Evolutionary conservation across 2,113 vertebrate genomes (phyloP), one percentile per base, ranked within the genome.

Genomic region (Toxotes jaculatrix): DNA sequence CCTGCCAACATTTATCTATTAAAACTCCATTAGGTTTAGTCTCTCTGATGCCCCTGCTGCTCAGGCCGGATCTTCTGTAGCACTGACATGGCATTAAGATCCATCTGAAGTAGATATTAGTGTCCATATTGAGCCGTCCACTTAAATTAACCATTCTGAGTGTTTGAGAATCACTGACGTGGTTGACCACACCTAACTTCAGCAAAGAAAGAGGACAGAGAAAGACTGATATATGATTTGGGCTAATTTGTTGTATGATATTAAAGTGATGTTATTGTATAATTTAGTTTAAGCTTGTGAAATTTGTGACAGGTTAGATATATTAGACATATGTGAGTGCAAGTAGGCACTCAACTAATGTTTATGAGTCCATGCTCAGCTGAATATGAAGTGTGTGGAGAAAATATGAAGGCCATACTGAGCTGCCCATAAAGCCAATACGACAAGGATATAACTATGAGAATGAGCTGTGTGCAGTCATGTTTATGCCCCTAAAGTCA

Each of bases 1-100:
- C 90, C 88, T 87, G 88, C 88, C 79, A 88, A 84, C 85, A 88
- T 89, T 84, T 73, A 89, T 91, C 92, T 88, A 92, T 94, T 93
- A 93, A 92, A 90, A 87, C 60, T 80, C 85, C 85, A 94, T 93
- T 91, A 93, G 62, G 63, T 60, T 42, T 76, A 6, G 12, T 74
- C 55, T 85, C 55, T 74, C 32, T 9, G 2, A 42, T 76, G 68
- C 9, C 60, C 43, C 32, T 32, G 66, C 83, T 76, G 38, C 83
- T 79, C 32, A 47, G 68, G 32, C 87, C 61, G 32, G 83, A 88
- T 86, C 72, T 75, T 82, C 77, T 67, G 61, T 73, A 65, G 71
- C 77, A 60, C 43, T 49, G n/a, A 53, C 23, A 19, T 49, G 42
- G 53, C 83, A 87, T 87, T 84, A 91, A 77, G 68, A 83, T 68